phyloP scores from a whole-genome alignment of 2,113 vertebrate species.

The Cairina moschata region DNA sequence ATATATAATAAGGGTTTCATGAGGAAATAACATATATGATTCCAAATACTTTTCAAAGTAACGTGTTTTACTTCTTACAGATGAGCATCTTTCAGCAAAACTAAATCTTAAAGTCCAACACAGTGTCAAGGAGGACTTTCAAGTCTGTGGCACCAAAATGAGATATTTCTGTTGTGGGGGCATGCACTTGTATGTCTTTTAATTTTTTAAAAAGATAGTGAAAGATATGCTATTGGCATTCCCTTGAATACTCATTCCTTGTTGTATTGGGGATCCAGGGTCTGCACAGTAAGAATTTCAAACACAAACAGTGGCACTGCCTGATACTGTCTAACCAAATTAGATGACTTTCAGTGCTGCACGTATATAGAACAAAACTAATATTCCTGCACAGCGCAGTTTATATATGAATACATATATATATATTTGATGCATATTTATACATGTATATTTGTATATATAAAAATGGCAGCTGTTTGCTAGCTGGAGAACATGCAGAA shows the following conservation, averaged over 20 bases:
- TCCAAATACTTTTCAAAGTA: not conserved
- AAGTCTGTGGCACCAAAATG: not conserved
- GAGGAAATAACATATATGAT: not conserved
- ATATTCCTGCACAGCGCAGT: not conserved
- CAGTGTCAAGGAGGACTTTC: not conserved
- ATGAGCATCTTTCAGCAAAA: not conserved
- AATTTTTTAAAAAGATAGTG: not conserved
- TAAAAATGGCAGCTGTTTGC: not conserved
- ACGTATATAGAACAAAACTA: not conserved
- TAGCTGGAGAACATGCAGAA: not conserved
- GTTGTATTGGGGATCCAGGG: not conserved
- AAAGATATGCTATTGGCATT: not conserved
- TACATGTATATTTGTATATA: not conserved
- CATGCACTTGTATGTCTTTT: not conserved
- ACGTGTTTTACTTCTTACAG: not conserved
- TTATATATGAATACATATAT: not conserved
- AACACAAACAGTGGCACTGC: not conserved
- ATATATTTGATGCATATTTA: not conserved
- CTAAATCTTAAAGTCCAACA: not conserved
- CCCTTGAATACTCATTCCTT: not conserved
- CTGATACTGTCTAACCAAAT: not conserved
- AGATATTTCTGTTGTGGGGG: not conserved
- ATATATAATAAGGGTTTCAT: not conserved
- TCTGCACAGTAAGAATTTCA: not conserved
- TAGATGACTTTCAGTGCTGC: not conserved